phyloP scores from a whole-genome alignment of 1,140 invertebrate genomes.

The Pseudomyrmex pallidus region DNA sequence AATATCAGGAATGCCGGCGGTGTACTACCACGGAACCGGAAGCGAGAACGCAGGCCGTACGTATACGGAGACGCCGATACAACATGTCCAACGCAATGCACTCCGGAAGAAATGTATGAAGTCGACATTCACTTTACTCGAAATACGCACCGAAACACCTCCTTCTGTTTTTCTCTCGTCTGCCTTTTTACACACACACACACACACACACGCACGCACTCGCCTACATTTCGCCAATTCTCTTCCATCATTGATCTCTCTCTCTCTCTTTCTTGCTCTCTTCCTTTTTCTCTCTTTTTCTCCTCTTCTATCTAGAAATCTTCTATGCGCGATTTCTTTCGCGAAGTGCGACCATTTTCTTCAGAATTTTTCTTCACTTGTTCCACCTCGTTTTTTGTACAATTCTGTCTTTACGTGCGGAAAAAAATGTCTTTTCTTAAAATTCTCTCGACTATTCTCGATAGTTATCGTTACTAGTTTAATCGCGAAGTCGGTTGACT shows the following conservation, averaged over 20 bases:
- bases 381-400: constrained; percentile 75
- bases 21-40: constrained; percentile 82
- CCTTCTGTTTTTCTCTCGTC: constrained; percentile 45
- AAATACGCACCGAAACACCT: constrained; percentile 47
- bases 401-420: constrained; percentile 66
- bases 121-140: constrained; percentile 74
- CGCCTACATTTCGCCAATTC: not conserved
- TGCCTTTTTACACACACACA: constrained; percentile 17
- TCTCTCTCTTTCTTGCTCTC: constrained; percentile 2
- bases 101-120: constrained; percentile 83
- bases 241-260: constrained; percentile 30
- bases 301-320: constrained; percentile 34
- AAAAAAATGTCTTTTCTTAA: constrained; percentile 32
- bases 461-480: no score
- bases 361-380: constrained; percentile 29
- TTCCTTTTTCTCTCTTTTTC: not conserved
- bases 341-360: constrained; percentile 29
- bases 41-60: constrained; percentile 77
- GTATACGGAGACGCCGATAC: constrained; percentile 80
- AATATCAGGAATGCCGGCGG: constrained; percentile 81
- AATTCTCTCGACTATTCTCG: no score
- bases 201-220: constrained; percentile 9
- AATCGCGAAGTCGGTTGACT: no score
- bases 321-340: constrained; percentile 19
- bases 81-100: constrained; percentile 80